Evolutionary conservation across 2,888 invertebrate genomes (phyloP).

Genomic region (Vandiemenella viatica): DNA sequence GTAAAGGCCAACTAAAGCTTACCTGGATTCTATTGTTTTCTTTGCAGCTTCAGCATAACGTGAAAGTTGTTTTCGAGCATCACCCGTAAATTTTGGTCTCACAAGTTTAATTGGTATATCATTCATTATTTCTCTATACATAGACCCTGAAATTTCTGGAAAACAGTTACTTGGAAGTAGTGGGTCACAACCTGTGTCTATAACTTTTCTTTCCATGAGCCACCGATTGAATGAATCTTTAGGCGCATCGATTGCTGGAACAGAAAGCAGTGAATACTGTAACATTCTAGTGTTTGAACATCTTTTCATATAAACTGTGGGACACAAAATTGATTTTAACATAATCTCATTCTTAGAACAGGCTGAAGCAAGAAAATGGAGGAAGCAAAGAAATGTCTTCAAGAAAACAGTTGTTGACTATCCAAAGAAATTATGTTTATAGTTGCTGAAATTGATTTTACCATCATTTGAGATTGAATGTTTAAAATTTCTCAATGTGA

Average conservation of each 20-base stretch:
- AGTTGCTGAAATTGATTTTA: too few species aligned
- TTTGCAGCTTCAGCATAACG: slow-evolving; percentile 93
- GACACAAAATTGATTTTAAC: too few species aligned
- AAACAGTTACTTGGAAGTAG: slow-evolving; percentile 81
- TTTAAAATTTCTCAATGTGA: too few species aligned
- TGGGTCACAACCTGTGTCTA: slow-evolving; percentile 80
- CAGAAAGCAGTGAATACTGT: too few species aligned
- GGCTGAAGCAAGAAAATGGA: too few species aligned
- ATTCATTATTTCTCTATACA: slow-evolving; percentile 96
- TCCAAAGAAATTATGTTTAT: too few species aligned
- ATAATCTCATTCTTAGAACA: too few species aligned
- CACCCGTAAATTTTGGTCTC: slow-evolving; percentile 89
- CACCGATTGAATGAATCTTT: slow-evolving; percentile 92
- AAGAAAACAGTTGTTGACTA: too few species aligned
- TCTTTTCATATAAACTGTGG: too few species aligned
- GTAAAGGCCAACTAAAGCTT: slow-evolving; percentile 9
- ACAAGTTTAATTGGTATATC: slow-evolving; percentile 92
- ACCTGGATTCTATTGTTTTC: slow-evolving; percentile 81
- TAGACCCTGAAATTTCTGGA: slow-evolving; percentile 81
- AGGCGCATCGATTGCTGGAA: slow-evolving; percentile 71
- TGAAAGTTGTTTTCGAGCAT: slow-evolving; percentile 85
- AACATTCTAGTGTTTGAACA: too few species aligned
- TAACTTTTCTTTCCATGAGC: slow-evolving; percentile 88
- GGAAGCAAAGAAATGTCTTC: too few species aligned
- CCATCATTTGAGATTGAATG: too few species aligned